Evolutionary conservation across 2,888 invertebrate genomes (phyloP), one percentile per base, ranked within the genome.

Genomic region (Schizaphis graminum): DNA sequence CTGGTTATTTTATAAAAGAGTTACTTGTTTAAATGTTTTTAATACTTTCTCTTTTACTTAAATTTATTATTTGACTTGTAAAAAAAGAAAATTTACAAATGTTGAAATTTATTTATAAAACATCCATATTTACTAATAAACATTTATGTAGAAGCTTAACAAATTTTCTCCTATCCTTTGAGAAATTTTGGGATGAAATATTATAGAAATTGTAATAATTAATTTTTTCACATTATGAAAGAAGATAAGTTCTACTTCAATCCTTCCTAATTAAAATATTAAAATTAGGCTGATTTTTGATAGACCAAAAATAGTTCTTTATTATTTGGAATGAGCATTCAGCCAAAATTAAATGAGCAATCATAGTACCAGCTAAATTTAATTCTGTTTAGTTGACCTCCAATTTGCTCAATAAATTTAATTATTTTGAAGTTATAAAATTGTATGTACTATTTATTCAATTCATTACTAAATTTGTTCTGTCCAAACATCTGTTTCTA

Each of bases 341-440:
- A 86, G 93, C 93, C 93, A 90, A 93, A 84, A 93, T 90, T 93
- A 90, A 93, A 57, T 24, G 89, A 49, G 47, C 90, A 90, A 61
- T 86, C 93, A 93, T 93, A 93, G 93, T 93, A 93, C 93, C 89
- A 91, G n/a, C 86, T 86, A 86, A 91, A 57, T 90, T 85, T 47
- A n/a, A 57, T 56, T 77, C 26, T 91, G 24, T 49, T 92, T 88
- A 41, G 88, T 89, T 93, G 89, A 93, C 89, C 93, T 93, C 89
- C 89, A 77, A 77, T 93, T 93, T 93, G 93, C 56, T 57, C 57
- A 5, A 93, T 89, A 93, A 67, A 91, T 77, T 77, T 2, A 35
- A 77, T 16, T 35, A 35, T 35, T 53, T 53, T 77, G n/a, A 77
- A 16, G 5, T 67, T 35, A 16, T 77, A 57, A 57, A 26, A 26